These are phyloP conservation scores for Anoncus sp. DNA, from an alignment of 2,888 invertebrate species.

Conservation along the genomic window DNA sequence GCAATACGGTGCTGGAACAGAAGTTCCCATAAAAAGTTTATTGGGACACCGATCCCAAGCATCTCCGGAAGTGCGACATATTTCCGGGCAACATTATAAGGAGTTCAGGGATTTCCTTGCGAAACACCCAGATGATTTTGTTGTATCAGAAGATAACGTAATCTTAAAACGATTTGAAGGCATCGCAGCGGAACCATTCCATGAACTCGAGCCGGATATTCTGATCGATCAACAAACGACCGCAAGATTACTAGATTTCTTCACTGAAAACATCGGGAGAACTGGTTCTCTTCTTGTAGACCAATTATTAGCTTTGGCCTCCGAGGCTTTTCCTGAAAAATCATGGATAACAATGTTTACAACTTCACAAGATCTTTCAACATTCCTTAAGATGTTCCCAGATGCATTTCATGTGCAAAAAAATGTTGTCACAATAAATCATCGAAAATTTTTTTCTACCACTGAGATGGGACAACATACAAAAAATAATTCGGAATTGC, in stretches of 20 bases:
- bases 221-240: slow-evolving; percentile 92
- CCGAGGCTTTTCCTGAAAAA: slow-evolving; percentile 90
- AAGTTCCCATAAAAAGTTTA: slow-evolving; percentile 98
- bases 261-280: slow-evolving; percentile 92
- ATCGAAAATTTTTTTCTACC: slow-evolving; percentile 85
- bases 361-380: slow-evolving; percentile 94
- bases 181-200: slow-evolving; percentile 88
- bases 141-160: slow-evolving; percentile 92
- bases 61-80: slow-evolving; percentile 98
- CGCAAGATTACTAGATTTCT: slow-evolving; percentile 92
- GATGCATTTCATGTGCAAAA: slow-evolving; percentile 97
- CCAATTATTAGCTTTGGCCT: slow-evolving; percentile 93
- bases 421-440: slow-evolving; percentile 94
- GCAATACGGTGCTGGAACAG: slow-evolving; percentile 97
- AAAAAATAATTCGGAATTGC: slow-evolving; percentile 49
- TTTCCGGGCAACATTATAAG: slow-evolving; percentile 96
- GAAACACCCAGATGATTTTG: slow-evolving; percentile 93
- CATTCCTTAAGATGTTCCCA: slow-evolving; percentile 96
- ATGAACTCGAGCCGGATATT: slow-evolving; percentile 87
- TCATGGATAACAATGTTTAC: slow-evolving; percentile 95
- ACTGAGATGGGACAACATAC: slow-evolving; percentile 33
- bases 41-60: slow-evolving; percentile 98
- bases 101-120: slow-evolving; percentile 96
- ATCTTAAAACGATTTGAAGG: slow-evolving; percentile 89
- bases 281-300: slow-evolving; percentile 94